A percentile compares a stretch with the other conserved stretches of the same genome.
Conservation (phyloP, 2,888 invertebrate genomes). For the Anthoptus insignis region DNA sequence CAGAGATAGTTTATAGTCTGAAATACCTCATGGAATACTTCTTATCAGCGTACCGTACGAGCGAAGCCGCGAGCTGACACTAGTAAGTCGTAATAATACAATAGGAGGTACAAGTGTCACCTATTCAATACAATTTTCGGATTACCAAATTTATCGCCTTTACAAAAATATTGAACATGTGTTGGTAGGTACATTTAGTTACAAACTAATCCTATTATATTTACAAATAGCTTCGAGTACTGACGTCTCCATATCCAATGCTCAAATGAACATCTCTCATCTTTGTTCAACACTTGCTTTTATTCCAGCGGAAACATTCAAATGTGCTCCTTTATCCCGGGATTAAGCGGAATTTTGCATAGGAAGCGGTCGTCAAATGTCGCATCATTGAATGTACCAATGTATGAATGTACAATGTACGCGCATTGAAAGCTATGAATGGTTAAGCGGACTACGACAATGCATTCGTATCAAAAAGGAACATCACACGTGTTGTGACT, state of each 20-base stretch:
- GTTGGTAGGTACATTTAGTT: conserved; percentile 60
- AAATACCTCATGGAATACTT: too few species aligned
- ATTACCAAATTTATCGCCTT: too few species aligned
- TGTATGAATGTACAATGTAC: too few species aligned
- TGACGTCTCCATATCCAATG: conserved; percentile 68
- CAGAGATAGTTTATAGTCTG: too few species aligned
- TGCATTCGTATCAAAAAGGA: conserved; percentile 65
- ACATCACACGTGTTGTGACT: conserved; percentile 79
- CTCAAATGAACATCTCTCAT: conserved; percentile 77
- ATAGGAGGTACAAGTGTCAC: too few species aligned
- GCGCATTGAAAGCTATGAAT: conserved; percentile 67
- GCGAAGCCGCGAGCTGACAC: too few species aligned
- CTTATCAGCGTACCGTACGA: too few species aligned
- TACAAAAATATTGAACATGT: conserved; percentile 55
- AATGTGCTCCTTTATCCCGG: conserved; percentile 79
- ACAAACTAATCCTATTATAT: conserved; percentile 84
- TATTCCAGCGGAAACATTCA: conserved; percentile 75
- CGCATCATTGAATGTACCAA: conserved; percentile 68
- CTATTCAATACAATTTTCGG: too few species aligned
- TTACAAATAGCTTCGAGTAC: conserved; percentile 70
- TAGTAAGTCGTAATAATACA: too few species aligned
- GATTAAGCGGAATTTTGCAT: conserved; percentile 84
- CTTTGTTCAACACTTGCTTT: conserved; percentile 58
- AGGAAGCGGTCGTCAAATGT: conserved; percentile 82
- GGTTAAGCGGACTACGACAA: conserved; percentile 69